A percentile compares a stretch with the other conserved stretches of the same genome.
phyloP scores from a whole-genome alignment of 2,113 vertebrate species.

The Hippocampus comes region DNA sequence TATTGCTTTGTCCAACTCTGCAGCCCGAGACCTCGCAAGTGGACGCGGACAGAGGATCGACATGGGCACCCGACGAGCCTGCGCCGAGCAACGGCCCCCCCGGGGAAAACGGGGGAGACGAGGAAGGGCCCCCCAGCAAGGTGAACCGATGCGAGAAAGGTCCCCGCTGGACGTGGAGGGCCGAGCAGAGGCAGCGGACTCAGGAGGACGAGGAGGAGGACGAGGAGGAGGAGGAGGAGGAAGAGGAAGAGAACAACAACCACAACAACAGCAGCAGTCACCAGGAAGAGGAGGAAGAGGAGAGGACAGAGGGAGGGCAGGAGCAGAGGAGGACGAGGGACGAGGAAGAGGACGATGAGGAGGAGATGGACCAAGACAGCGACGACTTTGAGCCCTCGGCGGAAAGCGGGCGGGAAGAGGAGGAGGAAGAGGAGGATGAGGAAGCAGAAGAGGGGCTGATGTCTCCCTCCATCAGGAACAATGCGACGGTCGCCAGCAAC shows the following conservation, averaged over 20 bases:
- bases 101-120: slow-evolving; percentile 74
- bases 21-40: slow-evolving; percentile 57
- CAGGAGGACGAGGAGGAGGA: slow-evolving; percentile 79
- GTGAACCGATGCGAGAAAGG: slow-evolving; percentile 82
- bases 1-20: slow-evolving; percentile 1
- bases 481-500: slow-evolving; percentile 81
- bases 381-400: slow-evolving; percentile 95
- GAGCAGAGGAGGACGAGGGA: slow-evolving; percentile 75
- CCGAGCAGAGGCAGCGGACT: slow-evolving; percentile 70
- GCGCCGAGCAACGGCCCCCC: slow-evolving; percentile 81
- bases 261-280: slow-evolving; percentile 72
- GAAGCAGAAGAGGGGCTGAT: slow-evolving; percentile 73
- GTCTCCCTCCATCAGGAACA: slow-evolving; percentile 78
- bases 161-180: slow-evolving; percentile 75
- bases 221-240: slow-evolving; percentile 69
- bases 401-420: slow-evolving; percentile 90
- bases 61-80: slow-evolving; percentile 74
- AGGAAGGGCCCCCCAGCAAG: slow-evolving; percentile 73
- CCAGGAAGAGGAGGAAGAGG: slow-evolving; percentile 76
- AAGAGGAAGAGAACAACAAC: slow-evolving; percentile 64
- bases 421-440: slow-evolving; percentile 83
- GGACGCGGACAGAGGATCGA: slow-evolving; percentile 62
- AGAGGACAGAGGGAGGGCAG: slow-evolving; percentile 65
- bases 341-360: slow-evolving; percentile 83
- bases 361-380: slow-evolving; percentile 99